Percentiles rank a stretch among this genome's conserved stretches.
Evolutionary conservation across 2,797 vertebrate genomes (phyloP).

Genomic region (Monodelphis domestica): DNA sequence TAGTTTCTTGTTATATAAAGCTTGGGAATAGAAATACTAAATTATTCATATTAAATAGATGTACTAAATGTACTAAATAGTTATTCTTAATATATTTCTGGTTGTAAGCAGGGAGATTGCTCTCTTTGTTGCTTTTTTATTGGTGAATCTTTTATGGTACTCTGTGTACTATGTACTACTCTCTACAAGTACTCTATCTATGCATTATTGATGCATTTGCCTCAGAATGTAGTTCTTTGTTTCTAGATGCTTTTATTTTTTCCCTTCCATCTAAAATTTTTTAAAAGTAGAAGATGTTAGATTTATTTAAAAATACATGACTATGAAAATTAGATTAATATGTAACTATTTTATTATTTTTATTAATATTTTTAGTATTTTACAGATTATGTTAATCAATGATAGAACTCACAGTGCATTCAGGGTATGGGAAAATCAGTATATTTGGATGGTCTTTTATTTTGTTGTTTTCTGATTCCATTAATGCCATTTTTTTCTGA

Average conservation of each 20-base stretch:
- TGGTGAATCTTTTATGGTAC: background rate
- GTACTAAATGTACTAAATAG: too few species aligned
- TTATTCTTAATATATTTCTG: background rate
- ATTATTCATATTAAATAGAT: too few species aligned
- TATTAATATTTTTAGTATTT: background rate
- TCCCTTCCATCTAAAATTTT: background rate
- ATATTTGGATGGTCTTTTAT: background rate
- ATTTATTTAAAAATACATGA: background rate
- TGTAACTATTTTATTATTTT: background rate
- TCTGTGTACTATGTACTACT: background rate
- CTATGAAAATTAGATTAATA: background rate
- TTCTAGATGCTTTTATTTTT: background rate
- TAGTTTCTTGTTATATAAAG: background rate
- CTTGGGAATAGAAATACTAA: too few species aligned
- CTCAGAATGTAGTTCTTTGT: background rate
- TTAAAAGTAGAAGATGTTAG: background rate
- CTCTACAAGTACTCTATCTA: background rate
- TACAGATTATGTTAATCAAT: background rate
- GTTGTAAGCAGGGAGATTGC: background rate
- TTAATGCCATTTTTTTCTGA: constrained; percentile 12
- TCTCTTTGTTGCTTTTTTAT: background rate
- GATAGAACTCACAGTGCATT: background rate
- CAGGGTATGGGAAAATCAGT: background rate
- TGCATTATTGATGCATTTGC: background rate
- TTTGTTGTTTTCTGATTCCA: background rate